phyloP scores from a whole-genome alignment of 2,797 vertebrate species.

The Eidolon dupreanum region DNA sequence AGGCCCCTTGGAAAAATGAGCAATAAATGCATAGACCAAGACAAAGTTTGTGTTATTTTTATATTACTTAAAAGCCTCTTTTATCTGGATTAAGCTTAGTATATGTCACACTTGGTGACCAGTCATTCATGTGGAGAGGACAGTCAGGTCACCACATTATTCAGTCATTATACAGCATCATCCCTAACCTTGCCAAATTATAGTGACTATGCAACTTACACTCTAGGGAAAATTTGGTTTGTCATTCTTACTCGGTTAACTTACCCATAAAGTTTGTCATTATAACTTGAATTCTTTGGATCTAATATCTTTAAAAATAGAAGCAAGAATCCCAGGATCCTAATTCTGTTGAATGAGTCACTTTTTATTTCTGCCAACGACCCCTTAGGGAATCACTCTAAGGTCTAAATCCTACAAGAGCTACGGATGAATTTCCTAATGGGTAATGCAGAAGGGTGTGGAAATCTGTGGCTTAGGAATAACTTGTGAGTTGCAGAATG shows the following conservation, averaged over 20 bases:
- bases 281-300: slow-evolving; percentile 65
- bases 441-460: slow-evolving; percentile 8
- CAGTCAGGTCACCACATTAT: background rate
- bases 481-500: background rate
- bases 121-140: background rate
- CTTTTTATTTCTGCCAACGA: slow-evolving; percentile 71
- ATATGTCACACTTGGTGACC: background rate
- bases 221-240: slow-evolving; percentile 47
- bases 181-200: background rate
- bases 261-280: slow-evolving; percentile 56
- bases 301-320: slow-evolving; percentile 77
- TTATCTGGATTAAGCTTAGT: background rate
- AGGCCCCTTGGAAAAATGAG: background rate
- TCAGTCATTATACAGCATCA: background rate
- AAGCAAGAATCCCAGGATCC: slow-evolving; percentile 68
- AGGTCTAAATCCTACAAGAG: slow-evolving; percentile 59
- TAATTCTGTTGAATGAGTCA: slow-evolving; percentile 77
- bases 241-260: slow-evolving; percentile 67
- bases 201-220: slow-evolving; percentile 41
- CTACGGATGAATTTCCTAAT: slow-evolving; percentile 34
- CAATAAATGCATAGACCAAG: background rate
- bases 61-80: background rate
- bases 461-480: slow-evolving; percentile 30
- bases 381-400: slow-evolving; percentile 51
- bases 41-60: background rate